Evolutionary conservation across 1,140 invertebrate species (phyloP).

Genomic region (Lethocerus indicus): DNA sequence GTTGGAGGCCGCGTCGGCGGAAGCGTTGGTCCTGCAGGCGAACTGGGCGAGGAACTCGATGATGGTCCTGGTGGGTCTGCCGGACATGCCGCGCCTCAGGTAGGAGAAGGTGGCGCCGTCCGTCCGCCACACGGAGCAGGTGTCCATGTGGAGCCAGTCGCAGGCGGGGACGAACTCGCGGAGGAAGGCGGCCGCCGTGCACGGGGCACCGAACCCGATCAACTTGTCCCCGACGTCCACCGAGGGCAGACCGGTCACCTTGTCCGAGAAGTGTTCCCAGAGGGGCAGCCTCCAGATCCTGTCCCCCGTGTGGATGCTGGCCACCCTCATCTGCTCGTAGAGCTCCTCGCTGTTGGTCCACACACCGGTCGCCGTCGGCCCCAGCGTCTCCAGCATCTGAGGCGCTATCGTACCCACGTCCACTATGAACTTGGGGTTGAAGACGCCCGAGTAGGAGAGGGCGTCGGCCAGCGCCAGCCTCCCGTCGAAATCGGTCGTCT

Average conservation of each 20-base stretch:
- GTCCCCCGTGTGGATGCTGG: constrained; percentile 38
- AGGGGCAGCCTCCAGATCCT: constrained; percentile 47
- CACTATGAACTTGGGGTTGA: constrained; percentile 37
- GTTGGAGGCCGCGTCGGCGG: no score
- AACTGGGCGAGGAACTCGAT: constrained; percentile 45
- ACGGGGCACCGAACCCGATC: constrained; percentile 26
- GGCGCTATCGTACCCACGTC: constrained; percentile 45
- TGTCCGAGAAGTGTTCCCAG: constrained; percentile 34
- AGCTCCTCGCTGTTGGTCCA: constrained; percentile 34
- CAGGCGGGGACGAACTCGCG: constrained; percentile 34
- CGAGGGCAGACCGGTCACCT: constrained; percentile 26
- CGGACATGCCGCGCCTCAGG: constrained; percentile 52
- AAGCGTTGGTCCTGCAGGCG: no score
- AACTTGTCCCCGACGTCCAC: constrained; percentile 7
- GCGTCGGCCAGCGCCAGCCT: constrained; percentile 44
- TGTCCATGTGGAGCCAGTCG: constrained; percentile 40
- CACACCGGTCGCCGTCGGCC: constrained; percentile 33
- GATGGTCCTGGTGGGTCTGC: constrained; percentile 62
- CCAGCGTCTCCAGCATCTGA: constrained; percentile 35
- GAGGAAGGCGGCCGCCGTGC: constrained; percentile 37
- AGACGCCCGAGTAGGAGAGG: constrained; percentile 38
- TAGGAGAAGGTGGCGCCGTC: constrained; percentile 47
- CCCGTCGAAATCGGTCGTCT: constrained; percentile 49
- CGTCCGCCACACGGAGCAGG: constrained; percentile 33
- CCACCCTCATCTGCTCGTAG: constrained; percentile 31